A percentile compares a stretch with the other conserved stretches of the same genome.
Conservation (phyloP, 2,888 invertebrate species). For the Mythimna impura region DNA sequence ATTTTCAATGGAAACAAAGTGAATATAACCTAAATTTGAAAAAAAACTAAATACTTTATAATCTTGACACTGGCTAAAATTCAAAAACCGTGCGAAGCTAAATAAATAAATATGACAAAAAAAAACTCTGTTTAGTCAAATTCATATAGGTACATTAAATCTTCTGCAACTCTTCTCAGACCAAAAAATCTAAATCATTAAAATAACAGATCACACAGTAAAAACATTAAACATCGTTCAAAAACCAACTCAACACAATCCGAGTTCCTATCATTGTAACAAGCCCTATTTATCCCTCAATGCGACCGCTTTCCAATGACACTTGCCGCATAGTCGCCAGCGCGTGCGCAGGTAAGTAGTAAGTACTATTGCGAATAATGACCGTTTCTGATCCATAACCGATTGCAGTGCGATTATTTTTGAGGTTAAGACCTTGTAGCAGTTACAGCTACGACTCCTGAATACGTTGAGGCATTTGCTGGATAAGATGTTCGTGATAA, state of each 20-base stretch:
- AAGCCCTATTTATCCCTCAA: constrained; percentile 63
- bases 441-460: constrained; percentile 28
- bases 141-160: too few relatives aligned
- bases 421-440: constrained; percentile 60
- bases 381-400: constrained; percentile 65
- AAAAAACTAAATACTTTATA: too few relatives aligned
- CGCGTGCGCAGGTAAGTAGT: constrained; percentile 52
- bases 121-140: too few relatives aligned
- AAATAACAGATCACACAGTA: background rate
- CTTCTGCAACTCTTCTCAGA: too few relatives aligned
- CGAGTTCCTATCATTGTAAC: constrained; percentile 49
- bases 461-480: constrained; percentile 38
- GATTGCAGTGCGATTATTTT: constrained; percentile 61
- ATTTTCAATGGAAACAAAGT: too few relatives aligned
- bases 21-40: too few relatives aligned
- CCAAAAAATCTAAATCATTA: background rate
- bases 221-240: background rate
- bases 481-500: constrained; percentile 37
- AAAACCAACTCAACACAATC: constrained; percentile 33
- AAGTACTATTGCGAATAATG: constrained; percentile 67
- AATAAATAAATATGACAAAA: too few relatives aligned
- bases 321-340: constrained; percentile 68
- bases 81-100: too few relatives aligned
- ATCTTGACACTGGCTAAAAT: too few relatives aligned
- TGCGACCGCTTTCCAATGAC: constrained; percentile 74